Base-by-base conservation (phyloP, 2,797 vertebrate genomes). In the Halcyon smyrnensis region DNA sequence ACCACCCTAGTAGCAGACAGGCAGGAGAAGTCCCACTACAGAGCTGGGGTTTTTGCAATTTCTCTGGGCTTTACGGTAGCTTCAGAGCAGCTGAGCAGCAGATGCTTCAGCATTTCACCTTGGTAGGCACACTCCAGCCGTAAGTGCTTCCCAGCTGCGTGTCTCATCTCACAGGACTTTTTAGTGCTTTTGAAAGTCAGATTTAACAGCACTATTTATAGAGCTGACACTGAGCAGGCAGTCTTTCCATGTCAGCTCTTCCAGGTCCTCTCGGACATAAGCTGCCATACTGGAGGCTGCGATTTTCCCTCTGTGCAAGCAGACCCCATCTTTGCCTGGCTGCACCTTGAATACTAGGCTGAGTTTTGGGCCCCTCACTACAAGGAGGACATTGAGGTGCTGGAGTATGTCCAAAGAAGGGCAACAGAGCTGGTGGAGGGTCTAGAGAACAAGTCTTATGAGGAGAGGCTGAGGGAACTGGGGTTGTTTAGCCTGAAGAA, bases 291-390 rank as follows among this genome's bases (percentile, higher is more conserved):
- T 15, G 0, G 1, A 60, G 48, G 41, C 25, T 57, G 69, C 53
- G 63, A 24, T 60, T 73, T 65, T 32, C 30, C 25, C 51, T 48
- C 25, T 2, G 0, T 9, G 56, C 54, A 25, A 65, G 15, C 36
- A 79, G 43, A 59, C 2, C 51, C 24, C 0, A 0, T 18, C 57
- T 62, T 39, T 56, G 25, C 9, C 39, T 4, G 0, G 5, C 43
- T 14, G 24, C 32, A 28, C 28, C 45, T 48, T 7, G 1, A 46
- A 3, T 30, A 1, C 41, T 19, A 21, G 13, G 56, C 24, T 59
- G n/a, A 28, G 54, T 17, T 59, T 30, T 3, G 25, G 25, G n/a
- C 5, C 34, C n/a, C 6, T 75, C 43, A 14, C 15, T 36, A 30
- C 54, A 46, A 30, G 12, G 32, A 73, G 23, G 15, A 48, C 46